phyloP scores from a whole-genome alignment of 2,113 vertebrate species.

The Rhabdomys dilectus region DNA sequence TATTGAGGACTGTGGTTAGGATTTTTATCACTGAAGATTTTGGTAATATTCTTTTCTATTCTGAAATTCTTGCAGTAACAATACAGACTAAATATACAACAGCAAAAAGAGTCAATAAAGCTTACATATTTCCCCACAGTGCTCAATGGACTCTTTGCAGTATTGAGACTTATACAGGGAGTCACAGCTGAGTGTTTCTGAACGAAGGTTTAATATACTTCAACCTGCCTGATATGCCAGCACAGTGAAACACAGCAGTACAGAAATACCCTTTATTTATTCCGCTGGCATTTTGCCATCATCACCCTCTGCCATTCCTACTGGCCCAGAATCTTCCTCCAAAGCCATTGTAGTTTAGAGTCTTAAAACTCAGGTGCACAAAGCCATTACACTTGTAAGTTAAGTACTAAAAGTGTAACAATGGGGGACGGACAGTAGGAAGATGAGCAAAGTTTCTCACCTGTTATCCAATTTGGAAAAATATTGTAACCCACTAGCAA shows the following conservation, averaged over 20 bases:
- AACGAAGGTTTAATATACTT: constrained; percentile 17
- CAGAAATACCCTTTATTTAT: constrained; percentile 64
- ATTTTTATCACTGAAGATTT: constrained; percentile 32
- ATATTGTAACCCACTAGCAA: not conserved
- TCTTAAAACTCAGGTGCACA: constrained; percentile 25
- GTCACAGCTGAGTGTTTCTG: constrained; percentile 62
- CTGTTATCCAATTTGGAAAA: constrained; percentile 25
- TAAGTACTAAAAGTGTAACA: not conserved
- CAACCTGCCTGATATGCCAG: not conserved
- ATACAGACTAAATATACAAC: not conserved
- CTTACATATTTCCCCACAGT: not conserved
- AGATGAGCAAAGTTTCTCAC: not conserved
- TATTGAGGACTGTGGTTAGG: not conserved
- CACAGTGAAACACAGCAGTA: constrained; percentile 74
- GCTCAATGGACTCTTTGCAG: not conserved
- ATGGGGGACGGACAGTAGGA: not conserved
- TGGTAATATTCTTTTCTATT: not conserved
- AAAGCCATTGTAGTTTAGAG: constrained; percentile 54
- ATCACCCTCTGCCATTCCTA: not conserved
- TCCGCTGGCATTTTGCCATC: constrained; percentile 70
- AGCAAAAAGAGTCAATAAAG: not conserved
- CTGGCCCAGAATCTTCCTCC: not conserved
- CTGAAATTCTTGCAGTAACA: not conserved
- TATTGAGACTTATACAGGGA: not conserved
- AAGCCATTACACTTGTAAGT: not conserved